phyloP scores from a whole-genome alignment of 1,140 invertebrate genomes.

The Pogonognathellus flavescens region DNA sequence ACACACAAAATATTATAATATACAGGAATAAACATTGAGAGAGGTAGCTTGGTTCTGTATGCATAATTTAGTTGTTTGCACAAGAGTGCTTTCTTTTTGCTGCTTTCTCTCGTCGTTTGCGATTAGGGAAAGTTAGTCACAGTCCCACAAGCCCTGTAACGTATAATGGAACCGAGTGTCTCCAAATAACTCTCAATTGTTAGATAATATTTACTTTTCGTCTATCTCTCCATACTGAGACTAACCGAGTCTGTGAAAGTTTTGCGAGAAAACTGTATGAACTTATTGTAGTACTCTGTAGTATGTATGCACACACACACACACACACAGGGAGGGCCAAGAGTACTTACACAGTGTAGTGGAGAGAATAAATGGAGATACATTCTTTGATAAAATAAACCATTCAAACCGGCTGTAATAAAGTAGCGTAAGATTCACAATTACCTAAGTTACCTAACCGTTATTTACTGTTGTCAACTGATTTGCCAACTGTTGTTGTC shows the following conservation, averaged over 20 bases:
- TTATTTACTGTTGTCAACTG: too few species aligned
- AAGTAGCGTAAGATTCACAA: too few species aligned
- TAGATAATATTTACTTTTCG: constrained; percentile 1
- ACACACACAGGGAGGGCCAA: too few species aligned
- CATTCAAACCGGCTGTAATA: too few species aligned
- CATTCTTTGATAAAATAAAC: too few species aligned
- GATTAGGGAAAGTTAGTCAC: constrained; percentile 5
- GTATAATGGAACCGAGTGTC: constrained; percentile 1
- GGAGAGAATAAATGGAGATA: too few species aligned
- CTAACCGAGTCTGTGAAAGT: not conserved
- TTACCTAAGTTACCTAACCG: too few species aligned
- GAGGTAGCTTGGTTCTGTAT: not conserved
- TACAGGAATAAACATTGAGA: too few species aligned
- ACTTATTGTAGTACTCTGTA: too few species aligned
- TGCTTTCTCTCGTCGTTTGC: constrained; percentile 3
- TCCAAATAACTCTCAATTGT: not conserved
- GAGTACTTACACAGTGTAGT: too few species aligned
- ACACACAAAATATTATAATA: not conserved
- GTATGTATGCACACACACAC: too few species aligned
- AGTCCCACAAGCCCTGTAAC: not conserved
- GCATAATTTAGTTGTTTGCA: constrained; percentile 11
- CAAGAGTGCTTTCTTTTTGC: constrained; percentile 3
- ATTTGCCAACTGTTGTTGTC: too few species aligned
- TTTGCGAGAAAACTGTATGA: not conserved
- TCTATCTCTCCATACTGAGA: not conserved